Percentiles rank a stretch among this genome's conserved stretches.
phyloP scores from a whole-genome alignment of 2,888 invertebrate species.

The Chaetogeoica ovagalla region DNA sequence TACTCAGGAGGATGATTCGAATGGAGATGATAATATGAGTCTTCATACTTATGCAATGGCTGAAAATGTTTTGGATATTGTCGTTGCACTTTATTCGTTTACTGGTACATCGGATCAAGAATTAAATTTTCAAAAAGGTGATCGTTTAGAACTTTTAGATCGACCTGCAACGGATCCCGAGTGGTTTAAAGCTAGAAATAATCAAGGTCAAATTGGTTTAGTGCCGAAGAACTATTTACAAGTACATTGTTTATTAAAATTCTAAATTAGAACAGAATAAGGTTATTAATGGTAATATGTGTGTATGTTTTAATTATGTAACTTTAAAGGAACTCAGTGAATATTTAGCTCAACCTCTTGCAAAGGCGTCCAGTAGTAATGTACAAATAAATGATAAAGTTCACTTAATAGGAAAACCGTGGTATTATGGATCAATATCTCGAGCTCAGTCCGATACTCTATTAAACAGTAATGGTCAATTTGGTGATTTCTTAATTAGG shows the following conservation, averaged over 20 bases:
- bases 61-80: conserved; percentile 92
- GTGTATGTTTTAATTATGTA: not conserved
- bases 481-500: conserved; percentile 97
- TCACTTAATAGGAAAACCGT: conserved; percentile 79
- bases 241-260: conserved; percentile 56
- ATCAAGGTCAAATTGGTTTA: conserved; percentile 87
- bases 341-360: conserved; percentile 77
- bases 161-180: conserved; percentile 96
- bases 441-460: conserved; percentile 95
- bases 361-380: conserved; percentile 58
- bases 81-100: conserved; percentile 92
- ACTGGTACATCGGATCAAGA: conserved; percentile 94
- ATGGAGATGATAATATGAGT: conserved; percentile 70
- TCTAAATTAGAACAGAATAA: not conserved
- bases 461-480: conserved; percentile 91
- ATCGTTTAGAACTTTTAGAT: conserved; percentile 93
- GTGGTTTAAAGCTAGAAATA: conserved; percentile 96
- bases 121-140: conserved; percentile 94
- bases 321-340: conserved; percentile 75
- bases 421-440: conserved; percentile 97
- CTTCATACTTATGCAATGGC: conserved; percentile 93
- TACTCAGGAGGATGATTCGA: conserved; percentile 69
- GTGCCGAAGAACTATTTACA: conserved; percentile 93
- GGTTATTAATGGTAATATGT: conserved; percentile 13
- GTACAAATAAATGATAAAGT: conserved; percentile 65